Percentiles rank a stretch among this genome's conserved stretches.
Evolutionary conservation across 2,113 vertebrate species (phyloP).

Genomic region (Alces alces): DNA sequence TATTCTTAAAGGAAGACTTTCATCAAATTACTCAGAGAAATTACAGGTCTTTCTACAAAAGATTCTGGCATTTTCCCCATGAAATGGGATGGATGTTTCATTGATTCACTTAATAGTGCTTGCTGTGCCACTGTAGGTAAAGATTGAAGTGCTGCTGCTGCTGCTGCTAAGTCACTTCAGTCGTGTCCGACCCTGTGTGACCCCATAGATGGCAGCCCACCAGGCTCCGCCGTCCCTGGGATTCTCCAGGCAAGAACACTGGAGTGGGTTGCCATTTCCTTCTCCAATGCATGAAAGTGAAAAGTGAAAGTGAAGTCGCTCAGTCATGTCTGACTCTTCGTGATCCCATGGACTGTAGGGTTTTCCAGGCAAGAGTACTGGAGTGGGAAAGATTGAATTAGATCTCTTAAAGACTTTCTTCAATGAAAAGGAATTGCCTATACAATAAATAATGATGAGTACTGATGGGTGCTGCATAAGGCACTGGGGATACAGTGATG

Average conservation of each 20-base stretch:
- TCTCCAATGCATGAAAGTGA: too few relatives aligned
- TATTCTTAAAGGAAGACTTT: conserved; percentile 14
- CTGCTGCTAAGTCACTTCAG: too few relatives aligned
- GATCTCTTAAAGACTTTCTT: background rate
- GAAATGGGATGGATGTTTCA: background rate
- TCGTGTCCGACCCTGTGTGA: too few relatives aligned
- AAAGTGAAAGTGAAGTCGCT: too few relatives aligned
- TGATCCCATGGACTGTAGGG: too few relatives aligned
- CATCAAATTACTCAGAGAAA: background rate
- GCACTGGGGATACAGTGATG: background rate
- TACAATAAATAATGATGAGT: background rate
- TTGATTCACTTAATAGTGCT: background rate
- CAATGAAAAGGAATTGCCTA: background rate
- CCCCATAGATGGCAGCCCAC: too few relatives aligned
- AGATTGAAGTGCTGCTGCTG: background rate
- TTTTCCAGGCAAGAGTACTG: too few relatives aligned
- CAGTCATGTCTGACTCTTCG: too few relatives aligned
- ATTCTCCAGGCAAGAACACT: too few relatives aligned
- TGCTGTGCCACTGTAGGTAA: background rate
- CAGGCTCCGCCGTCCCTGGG: too few relatives aligned
- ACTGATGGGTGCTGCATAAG: background rate
- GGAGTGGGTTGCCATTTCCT: too few relatives aligned
- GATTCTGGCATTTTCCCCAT: background rate
- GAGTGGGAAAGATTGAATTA: background rate
- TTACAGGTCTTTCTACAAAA: background rate